These are phyloP conservation scores for Agrypnia vestita DNA, from an alignment of 1,140 invertebrate species.

Conservation along the genomic window DNA sequence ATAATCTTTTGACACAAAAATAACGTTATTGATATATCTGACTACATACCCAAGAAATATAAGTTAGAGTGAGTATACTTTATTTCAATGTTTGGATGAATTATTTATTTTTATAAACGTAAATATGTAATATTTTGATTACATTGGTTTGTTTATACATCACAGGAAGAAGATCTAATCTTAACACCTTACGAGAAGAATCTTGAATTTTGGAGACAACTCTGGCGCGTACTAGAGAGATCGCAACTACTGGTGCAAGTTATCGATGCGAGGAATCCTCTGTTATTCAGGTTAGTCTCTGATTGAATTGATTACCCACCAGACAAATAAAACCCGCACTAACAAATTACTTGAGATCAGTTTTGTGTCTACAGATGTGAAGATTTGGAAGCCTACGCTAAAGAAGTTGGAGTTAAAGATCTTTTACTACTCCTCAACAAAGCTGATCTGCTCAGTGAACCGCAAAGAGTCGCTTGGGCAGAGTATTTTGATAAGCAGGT, in stretches of 20 bases:
- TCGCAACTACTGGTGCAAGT: slow-evolving; percentile 97
- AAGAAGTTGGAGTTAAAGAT: slow-evolving; percentile 81
- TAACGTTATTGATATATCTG: no score
- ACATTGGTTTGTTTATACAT: neutral
- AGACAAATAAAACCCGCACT: neutral
- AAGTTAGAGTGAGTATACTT: no score
- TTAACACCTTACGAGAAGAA: slow-evolving; percentile 99
- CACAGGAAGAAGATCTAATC: slow-evolving; percentile 82
- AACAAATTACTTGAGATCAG: neutral
- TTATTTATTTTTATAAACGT: neutral
- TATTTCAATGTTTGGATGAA: no score
- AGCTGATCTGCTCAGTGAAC: slow-evolving; percentile 91
- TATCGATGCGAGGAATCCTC: slow-evolving; percentile 96
- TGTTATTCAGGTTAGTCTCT: slow-evolving; percentile 84
- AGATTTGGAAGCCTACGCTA: slow-evolving; percentile 96
- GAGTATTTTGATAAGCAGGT: slow-evolving; percentile 85
- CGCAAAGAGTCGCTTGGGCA: slow-evolving; percentile 90
- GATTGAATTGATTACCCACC: neutral
- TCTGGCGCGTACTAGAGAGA: slow-evolving; percentile 98
- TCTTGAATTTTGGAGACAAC: slow-evolving; percentile 97
- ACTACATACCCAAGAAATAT: no score
- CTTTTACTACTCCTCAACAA: slow-evolving; percentile 96
- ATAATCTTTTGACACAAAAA: no score
- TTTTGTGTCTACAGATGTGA: slow-evolving; percentile 74
- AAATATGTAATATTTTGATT: neutral